Percentiles rank a stretch among this genome's conserved stretches.
These are phyloP conservation scores for Protonemura montana DNA, from an alignment of 2,888 invertebrate genomes.

Conservation along the genomic window DNA sequence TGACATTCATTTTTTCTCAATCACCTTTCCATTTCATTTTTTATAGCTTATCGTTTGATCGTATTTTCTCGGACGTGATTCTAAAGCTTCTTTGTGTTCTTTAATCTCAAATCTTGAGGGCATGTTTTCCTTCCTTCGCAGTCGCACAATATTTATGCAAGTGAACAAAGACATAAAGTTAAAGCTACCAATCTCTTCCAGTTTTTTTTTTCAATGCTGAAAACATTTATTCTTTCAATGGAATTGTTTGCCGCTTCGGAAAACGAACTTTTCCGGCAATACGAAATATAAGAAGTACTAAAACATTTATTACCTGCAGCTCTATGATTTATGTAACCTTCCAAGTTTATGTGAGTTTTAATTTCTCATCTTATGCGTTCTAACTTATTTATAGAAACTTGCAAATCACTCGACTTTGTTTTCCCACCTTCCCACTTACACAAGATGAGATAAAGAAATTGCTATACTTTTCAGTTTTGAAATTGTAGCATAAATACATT, in stretches of 20 bases:
- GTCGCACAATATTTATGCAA: neutral
- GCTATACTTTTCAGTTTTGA: too few species aligned
- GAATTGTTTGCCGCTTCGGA: neutral
- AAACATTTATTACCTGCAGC: neutral
- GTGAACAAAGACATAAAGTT: neutral
- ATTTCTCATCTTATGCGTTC: neutral
- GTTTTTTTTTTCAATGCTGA: neutral
- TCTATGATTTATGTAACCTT: neutral
- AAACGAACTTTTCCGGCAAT: neutral
- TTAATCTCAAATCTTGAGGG: neutral
- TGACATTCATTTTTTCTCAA: neutral
- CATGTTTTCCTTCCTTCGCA: neutral
- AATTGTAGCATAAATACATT: too few species aligned
- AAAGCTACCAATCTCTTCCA: neutral
- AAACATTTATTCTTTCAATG: neutral
- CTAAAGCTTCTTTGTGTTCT: neutral
- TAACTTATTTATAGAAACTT: neutral
- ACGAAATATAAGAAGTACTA: neutral
- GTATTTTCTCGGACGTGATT: neutral
- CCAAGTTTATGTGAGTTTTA: neutral
- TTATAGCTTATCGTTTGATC: neutral
- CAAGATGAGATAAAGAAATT: neutral
- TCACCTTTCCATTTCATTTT: neutral
- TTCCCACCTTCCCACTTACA: neutral
- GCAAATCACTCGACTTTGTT: neutral